Base-by-base conservation (phyloP, 2,888 invertebrate genomes). In the Coleophora flavipennella region DNA sequence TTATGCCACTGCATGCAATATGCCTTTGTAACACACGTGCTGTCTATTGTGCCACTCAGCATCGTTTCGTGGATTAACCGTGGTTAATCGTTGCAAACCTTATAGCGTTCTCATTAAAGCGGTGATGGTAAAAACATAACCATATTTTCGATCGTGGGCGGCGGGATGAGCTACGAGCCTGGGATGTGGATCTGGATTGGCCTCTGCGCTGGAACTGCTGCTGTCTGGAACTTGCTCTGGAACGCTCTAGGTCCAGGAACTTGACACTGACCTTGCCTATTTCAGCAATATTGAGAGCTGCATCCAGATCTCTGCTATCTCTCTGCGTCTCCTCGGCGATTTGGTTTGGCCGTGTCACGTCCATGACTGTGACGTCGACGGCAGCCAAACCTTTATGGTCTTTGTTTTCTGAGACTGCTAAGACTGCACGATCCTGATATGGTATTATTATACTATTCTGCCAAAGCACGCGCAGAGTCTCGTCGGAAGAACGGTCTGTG, bases 381-480 rank as follows among this genome's bases (percentile, higher is more conserved):
- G 3, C 2, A 11, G 12, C 36, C 31, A 36, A 31, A n/a, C 8
- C 13, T 13, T 36, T 29, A 14, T 29, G 14, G 3, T 36, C 27
- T 8, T 26, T 31, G 10, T n/a, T 27, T 9, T 29, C 27, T 6
- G 31, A 10, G 10, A 35, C 26, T 13, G 14, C 36, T 14, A 25
- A 11, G 2, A 36, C 36, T 13, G 10, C 29, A 12, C 36, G 36
- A 31, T 14, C 31, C 14, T 29, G 10, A 7, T 29, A 7, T 10
- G 36, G 36, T 14, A 36, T 11, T 8, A n/a, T n/a, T n/a, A n/a
- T n/a, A n/a, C 12, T 13, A 2, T 12, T 14, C 8, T 12, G 13
- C 36, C 36, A 36, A 10, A 28, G 12, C 9, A 42, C 26, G 8
- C 27, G 28, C 11, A 44, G 33, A 3, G 45, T 41, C 1, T 39